Evolutionary conservation across 2,888 invertebrate genomes (phyloP), one percentile per base, ranked within the genome.

Genomic region (Hoplodrina blanda): DNA sequence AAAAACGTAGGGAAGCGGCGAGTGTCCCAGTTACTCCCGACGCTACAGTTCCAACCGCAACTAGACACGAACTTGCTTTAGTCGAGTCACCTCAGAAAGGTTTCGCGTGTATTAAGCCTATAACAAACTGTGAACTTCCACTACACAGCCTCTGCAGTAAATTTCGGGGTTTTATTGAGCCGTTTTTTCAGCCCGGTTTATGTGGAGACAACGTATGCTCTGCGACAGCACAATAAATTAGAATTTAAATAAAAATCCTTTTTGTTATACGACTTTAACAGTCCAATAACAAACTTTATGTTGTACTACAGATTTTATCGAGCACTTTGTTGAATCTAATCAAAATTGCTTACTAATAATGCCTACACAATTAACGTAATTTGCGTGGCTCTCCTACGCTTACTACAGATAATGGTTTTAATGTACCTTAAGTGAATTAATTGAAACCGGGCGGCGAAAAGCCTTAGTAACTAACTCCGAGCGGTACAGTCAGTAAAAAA

Each of bases 71-170:
- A 87, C 82, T 86, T 82, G 76, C 83, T 86, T 87, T 86, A 86
- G 84, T 74, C 80, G 80, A 90, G 85, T 89, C 87, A 88, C 89
- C 86, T 87, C 82, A 86, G 88, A 89, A 88, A 89, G 88, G 87
- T 89, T 89, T 92, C 87, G 92, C 92, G 92, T 93, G 92, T 89
- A 87, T 84, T 83, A 85, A 74, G 88, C 85, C 91, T 91, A 91
- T 92, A 91, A 91, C 87, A 84, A 87, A 89, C 89, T 88, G 86
- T 82, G 87, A 88, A 89, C 86, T 87, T 86, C 83, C 75, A 84
- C 88, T 81, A 85, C 75, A 84, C 85, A 85, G 81, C 80, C 80
- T 86, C 84, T 83, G 86, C 79, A 88, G 86, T 91, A 90, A 90
- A 90, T 88, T 88, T 85, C 76, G 64, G 68, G 70, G 82, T 86